Base-by-base conservation (phyloP, 1,140 invertebrate species). In the Psilanteris sp. region DNA sequence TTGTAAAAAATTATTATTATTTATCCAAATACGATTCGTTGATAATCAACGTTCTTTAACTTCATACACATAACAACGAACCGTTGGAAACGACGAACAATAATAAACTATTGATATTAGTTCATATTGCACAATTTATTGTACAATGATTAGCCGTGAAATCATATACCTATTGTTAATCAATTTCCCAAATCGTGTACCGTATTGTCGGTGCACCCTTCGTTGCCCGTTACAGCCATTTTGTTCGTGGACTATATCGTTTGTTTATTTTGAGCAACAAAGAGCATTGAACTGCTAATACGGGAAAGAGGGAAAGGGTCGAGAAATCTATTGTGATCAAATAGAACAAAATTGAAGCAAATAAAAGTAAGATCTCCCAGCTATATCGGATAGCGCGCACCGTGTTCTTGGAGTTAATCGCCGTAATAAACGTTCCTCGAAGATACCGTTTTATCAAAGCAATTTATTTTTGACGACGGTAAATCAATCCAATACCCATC, bases 181-280 rank as follows among this genome's bases (percentile, higher is more conserved):
- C 24, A 16, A 13, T 24, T 39, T 57, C 20, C 39, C 48, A 44
- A 54, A 44, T 36, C 22, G 9, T 54, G 29, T 34, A 20, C n/a
- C n/a, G n/a, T n/a, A n/a, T n/a, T n/a, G n/a, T n/a, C n/a, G n/a
- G n/a, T n/a, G n/a, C n/a, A 20, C 48, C 50, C 50, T 48, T 68
- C 50, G n/a, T 48, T 24, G 48, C 41, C 64, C 36, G 48, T 68
- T 68, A 68, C 31, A 13, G 32, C 10, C 48, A 48, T 48, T 68
- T 68, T 57, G 41, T 57, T 15, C 13, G 6, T 8, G 15, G 50
- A 68, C 54, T 32, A 16, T 70, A 34, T 70, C 62, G 64, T 43
- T 57, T 59, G 41, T 70, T 70, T 70, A 43, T 59, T 59, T 70
- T 70, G 34, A 41, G 16, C 22, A n/a, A 7, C 29, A 4, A 0